Evolutionary conservation across 2,888 invertebrate genomes (phyloP), one percentile per base, ranked within the genome.

Genomic region (Idaea biselata): DNA sequence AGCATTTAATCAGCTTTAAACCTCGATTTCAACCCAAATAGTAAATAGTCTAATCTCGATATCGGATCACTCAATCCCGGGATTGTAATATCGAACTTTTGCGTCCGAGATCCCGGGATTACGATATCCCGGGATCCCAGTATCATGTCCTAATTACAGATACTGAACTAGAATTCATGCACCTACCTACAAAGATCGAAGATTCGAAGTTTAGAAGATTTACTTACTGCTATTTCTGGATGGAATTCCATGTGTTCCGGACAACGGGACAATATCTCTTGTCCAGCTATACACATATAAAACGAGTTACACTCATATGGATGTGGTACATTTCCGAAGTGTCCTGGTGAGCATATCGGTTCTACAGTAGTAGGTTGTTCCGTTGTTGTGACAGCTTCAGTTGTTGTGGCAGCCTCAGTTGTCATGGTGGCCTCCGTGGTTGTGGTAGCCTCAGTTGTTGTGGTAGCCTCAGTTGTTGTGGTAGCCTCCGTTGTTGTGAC

Each of bases 251-350:
- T 76, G 5, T 78, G 80, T 6, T 66, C 65, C 0, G 70, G 63
- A 56, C 86, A 85, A 55, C 60, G 72, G 0, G 82, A 58, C 11
- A 71, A 74, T 7, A 79, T 67, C 0, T 80, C 70, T 1, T 69
- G 62, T 0, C 84, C 84, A 0, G 72, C 79, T 0, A 75, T 64
- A 60, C 86, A 86, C 73, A 80, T 71, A 59, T 69, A 83, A 66
- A 81, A 86, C 0, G 76, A 70, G 18, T 80, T 70, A 57, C 86
- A 86, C 2, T 60, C 44, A 4, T 70, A 64, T 0, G 84, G 82
- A 60, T 86, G 81, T 0, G 84, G 73, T 0, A 83, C 66, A 11
- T 80, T 80, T 0, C 81, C 83, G 18, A 77, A 75, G 0, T 65
- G 60, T 0, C 77, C 80, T 1, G 71, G 44, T 0, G 79, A 77